These are phyloP conservation scores for Archocentrus centrarchus DNA, from an alignment of 2,113 vertebrate species.

Conservation along the genomic window DNA sequence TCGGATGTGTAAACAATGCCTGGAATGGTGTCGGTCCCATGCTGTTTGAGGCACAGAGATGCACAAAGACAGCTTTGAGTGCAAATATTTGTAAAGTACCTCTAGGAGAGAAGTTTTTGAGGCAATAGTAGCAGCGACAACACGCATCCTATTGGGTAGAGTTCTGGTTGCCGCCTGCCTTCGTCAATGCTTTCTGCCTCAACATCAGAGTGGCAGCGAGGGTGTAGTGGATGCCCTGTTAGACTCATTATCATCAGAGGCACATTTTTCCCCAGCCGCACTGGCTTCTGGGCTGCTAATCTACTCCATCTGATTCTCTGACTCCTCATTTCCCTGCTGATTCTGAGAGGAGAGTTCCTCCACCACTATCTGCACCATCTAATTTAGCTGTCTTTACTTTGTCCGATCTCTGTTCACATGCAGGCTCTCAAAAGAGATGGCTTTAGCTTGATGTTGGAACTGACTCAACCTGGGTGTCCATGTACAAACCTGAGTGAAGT, in stretches of 20 bases:
- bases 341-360: constrained; percentile 70
- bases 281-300: constrained; percentile 72
- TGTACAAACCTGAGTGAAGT: constrained; percentile 49
- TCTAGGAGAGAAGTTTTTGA: constrained; percentile 42
- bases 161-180: constrained; percentile 61
- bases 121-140: constrained; percentile 53
- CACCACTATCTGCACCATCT: constrained; percentile 73
- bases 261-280: constrained; percentile 68
- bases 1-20: constrained; percentile 52
- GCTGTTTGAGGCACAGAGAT: constrained; percentile 32
- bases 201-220: constrained; percentile 63
- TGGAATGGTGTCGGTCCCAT: constrained; percentile 52
- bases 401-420: constrained; percentile 59
- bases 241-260: constrained; percentile 80
- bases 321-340: constrained; percentile 74
- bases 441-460: constrained; percentile 33
- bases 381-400: constrained; percentile 76
- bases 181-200: constrained; percentile 64
- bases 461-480: constrained; percentile 58
- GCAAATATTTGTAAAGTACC: constrained; percentile 22
- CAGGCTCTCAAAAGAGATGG: constrained; percentile 50
- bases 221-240: constrained; percentile 71
- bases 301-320: constrained; percentile 73
- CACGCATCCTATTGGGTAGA: constrained; percentile 66
- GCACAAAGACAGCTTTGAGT: constrained; percentile 60